Conservation (phyloP, 23 tunicate genomes). For the Botrylloides violaceus region DNA sequence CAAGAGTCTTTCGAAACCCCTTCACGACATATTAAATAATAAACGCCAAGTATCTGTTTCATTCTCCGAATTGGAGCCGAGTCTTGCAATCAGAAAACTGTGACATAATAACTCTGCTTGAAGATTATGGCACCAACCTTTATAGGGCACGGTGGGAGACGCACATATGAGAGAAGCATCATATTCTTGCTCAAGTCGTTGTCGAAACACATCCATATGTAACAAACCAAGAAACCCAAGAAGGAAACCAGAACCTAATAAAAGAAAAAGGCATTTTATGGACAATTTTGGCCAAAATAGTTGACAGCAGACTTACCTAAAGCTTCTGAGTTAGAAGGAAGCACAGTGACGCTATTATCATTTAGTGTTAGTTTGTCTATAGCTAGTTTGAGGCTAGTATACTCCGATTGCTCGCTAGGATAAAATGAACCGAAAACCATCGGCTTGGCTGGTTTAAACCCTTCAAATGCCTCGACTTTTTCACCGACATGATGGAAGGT, state of each 20-base stretch:
- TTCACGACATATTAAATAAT: no score
- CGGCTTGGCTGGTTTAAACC: constrained; percentile 55
- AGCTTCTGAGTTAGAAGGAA: constrained; percentile 17
- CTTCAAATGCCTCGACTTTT: constrained; percentile 44
- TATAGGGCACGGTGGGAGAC: constrained; percentile 73
- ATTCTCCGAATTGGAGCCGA: background rate
- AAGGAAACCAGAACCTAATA: constrained; percentile 66
- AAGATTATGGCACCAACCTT: no score
- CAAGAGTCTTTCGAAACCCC: no score
- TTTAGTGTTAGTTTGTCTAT: constrained; percentile 49
- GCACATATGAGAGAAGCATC: constrained; percentile 56
- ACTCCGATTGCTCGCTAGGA: constrained; percentile 50
- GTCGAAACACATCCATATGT: constrained; percentile 89
- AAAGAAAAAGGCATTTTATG: background rate
- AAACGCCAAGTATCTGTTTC: background rate
- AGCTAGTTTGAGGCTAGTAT: constrained; percentile 33
- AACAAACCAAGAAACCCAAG: constrained; percentile 88
- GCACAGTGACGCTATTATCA: constrained; percentile 72
- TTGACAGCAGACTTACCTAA: constrained; percentile 32
- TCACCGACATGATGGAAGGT: constrained; percentile 31
- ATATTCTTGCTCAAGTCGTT: constrained; percentile 70
- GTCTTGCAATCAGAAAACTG: background rate
- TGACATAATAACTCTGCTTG: background rate
- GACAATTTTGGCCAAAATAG: background rate
- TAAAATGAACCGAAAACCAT: constrained; percentile 72